Percentiles rank a stretch among this genome's conserved stretches.
These are phyloP conservation scores for Bombus sibiricus DNA, from an alignment of 1,140 invertebrate species.

Conservation along the genomic window DNA sequence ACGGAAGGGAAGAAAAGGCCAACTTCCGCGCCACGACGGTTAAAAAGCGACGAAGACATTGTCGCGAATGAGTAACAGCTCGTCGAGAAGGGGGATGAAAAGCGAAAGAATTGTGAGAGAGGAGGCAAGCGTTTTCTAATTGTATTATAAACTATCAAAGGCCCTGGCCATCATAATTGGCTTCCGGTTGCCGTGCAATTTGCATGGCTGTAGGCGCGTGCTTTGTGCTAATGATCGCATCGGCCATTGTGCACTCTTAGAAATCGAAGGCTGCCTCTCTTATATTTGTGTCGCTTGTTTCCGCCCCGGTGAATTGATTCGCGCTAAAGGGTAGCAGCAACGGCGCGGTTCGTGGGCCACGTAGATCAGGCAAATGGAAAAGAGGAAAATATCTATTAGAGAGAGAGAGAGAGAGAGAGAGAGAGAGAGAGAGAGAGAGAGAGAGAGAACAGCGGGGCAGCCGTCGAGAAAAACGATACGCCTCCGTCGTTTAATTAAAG, in stretches of 20 bases:
- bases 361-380: conserved; percentile 24
- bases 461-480: conserved; percentile 19
- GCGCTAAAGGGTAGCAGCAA: conserved; percentile 36
- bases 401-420: not conserved
- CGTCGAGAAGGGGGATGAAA: no score
- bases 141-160: conserved; percentile 64
- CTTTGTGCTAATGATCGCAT: conserved; percentile 59
- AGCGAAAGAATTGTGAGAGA: not conserved
- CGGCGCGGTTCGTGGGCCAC: not conserved
- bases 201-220: conserved; percentile 25
- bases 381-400: conserved; percentile 15
- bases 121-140: conserved; percentile 57
- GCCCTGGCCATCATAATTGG: conserved; percentile 45
- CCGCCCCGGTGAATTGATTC: conserved; percentile 20
- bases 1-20: conserved; percentile 37
- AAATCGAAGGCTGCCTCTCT: conserved; percentile 51
- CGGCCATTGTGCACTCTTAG: conserved; percentile 31
- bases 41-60: conserved; percentile 26
- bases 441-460: not conserved
- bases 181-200: conserved; percentile 50
- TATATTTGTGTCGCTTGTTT: conserved; percentile 51
- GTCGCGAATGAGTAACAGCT: conserved; percentile 1
- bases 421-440: not conserved
- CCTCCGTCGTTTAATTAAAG: conserved; percentile 25
- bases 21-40: no score